These are phyloP conservation scores for Thymelicus acteon DNA, from an alignment of 2,888 invertebrate species.

Conservation along the genomic window DNA sequence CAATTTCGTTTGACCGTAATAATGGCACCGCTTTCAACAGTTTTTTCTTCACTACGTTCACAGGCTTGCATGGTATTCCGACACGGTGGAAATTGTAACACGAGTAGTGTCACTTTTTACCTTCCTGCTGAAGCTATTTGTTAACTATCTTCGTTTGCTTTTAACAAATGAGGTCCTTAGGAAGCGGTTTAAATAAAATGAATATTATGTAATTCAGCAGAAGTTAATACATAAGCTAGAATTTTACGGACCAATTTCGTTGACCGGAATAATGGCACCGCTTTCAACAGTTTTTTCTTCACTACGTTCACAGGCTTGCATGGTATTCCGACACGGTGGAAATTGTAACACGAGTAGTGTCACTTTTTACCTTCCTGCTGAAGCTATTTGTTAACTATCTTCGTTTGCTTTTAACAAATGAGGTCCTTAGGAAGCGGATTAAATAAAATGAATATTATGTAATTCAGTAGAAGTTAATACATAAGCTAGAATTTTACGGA, in stretches of 20 bases:
- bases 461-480: too few relatives aligned
- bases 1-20: constrained; percentile 16
- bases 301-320: constrained; percentile 3
- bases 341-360: constrained; percentile 12
- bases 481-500: constrained; percentile 28
- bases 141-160: too few relatives aligned
- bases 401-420: too few relatives aligned
- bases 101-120: not conserved
- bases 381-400: too few relatives aligned
- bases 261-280: constrained; percentile 20
- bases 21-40: constrained; percentile 17
- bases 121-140: too few relatives aligned
- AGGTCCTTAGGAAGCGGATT: too few relatives aligned
- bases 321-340: not conserved
- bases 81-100: constrained; percentile 16
- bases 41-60: constrained; percentile 12
- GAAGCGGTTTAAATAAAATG: too few relatives aligned
- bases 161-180: too few relatives aligned
- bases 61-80: not conserved
- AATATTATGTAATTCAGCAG: too few relatives aligned
- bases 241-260: constrained; percentile 24
- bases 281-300: constrained; percentile 17
- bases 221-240: too few relatives aligned
- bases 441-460: too few relatives aligned
- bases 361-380: too few relatives aligned